Conservation (phyloP, 2,888 invertebrate species). For the Lydus trimaculatus region DNA sequence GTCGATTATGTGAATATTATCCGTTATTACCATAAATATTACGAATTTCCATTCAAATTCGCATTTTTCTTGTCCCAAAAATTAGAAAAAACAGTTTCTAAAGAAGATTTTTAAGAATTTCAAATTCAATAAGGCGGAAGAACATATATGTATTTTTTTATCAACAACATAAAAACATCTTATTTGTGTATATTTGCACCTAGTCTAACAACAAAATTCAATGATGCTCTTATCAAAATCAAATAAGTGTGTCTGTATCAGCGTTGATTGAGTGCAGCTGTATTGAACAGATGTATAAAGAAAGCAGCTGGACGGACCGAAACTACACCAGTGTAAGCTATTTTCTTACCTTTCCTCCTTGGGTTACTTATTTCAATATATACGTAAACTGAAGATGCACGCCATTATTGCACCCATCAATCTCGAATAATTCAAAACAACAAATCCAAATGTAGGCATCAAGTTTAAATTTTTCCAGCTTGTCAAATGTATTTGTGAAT, state of each 20-base stretch:
- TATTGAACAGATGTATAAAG: constrained; percentile 51
- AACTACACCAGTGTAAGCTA: constrained; percentile 42
- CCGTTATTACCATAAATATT: background rate
- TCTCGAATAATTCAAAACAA: background rate
- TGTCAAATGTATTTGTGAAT: background rate
- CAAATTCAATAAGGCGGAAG: no score
- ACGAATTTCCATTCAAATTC: background rate
- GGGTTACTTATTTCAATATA: constrained; percentile 30
- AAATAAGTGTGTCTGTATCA: constrained; percentile 43
- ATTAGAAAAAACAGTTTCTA: background rate
- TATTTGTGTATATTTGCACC: constrained; percentile 26
- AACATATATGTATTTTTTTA: background rate
- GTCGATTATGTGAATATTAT: constrained; percentile 14
- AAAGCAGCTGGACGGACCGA: constrained; percentile 51
- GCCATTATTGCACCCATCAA: background rate
- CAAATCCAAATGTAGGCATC: background rate
- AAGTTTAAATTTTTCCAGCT: background rate
- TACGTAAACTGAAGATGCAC: background rate
- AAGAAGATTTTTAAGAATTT: background rate
- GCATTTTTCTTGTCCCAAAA: background rate
- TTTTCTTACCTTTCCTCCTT: constrained; percentile 45
- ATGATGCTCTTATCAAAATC: constrained; percentile 37
- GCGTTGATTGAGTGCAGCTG: constrained; percentile 55
- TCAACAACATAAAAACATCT: background rate
- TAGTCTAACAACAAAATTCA: constrained; percentile 29